Evolutionary conservation across 2,888 invertebrate genomes (phyloP), one percentile per base, ranked within the genome.

Genomic region (Auanema sp.): DNA sequence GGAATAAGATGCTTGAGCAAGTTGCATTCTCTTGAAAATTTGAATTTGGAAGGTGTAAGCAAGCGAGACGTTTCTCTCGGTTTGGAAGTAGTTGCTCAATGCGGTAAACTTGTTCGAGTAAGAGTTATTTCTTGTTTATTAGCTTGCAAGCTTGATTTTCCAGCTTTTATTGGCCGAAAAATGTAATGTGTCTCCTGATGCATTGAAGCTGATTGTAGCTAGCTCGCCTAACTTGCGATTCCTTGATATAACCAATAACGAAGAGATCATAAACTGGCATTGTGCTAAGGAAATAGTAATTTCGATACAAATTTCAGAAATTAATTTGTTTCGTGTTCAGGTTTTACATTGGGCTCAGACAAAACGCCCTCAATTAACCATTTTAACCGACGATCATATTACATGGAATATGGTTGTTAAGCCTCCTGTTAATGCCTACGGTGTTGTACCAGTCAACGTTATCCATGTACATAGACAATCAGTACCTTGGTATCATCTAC

Each of bases 21-120:
- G 4, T 44, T 71, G 3, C 58, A 53, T 11, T 53, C 62, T 0
- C 58, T 76, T 47, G 52, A 55, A 18, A 65, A 70, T 43, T 60
- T 78, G 33, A 76, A 76, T 56, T 52, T 78, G 47, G 78, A 78
- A 56, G 78, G 78, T 4, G 56, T 76, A 14, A 57, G 58, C 16
- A 72, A 67, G 33, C 49, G 74, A n/a, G 76, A 78, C 40, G 62
- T 77, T 18, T 73, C 75, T 1, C 42, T 53, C 18, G 76, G 78
- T 0, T 16, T 78, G 33, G 69, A 69, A 50, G 60, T 53, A 16
- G 53, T 76, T 18, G 66, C 66, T 10, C 52, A 56, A 8, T 44
- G 21, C n/a, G 64, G 67, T 24, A 18, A 44, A 11, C 61, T 76
- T 1, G 65, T 61, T 16, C 64, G 69, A 56, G 70, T 72, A 12